A percentile compares a stretch with the other conserved stretches of the same genome.
These are phyloP conservation scores for Cercocebus atys DNA, from an alignment of 2,113 vertebrate genomes.

Conservation along the genomic window DNA sequence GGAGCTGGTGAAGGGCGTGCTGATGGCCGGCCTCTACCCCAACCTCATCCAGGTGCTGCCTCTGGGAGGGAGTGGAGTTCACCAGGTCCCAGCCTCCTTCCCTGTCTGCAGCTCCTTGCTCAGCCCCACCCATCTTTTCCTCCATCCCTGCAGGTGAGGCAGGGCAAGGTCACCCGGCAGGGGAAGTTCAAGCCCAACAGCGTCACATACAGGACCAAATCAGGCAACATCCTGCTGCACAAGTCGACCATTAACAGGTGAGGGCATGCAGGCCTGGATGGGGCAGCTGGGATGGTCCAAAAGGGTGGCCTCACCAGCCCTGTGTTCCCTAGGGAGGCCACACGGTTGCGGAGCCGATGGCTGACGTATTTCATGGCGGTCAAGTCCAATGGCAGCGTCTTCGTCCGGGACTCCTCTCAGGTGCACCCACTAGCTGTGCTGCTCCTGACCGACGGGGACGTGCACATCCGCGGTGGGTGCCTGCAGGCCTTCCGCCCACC, in stretches of 20 bases:
- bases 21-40: conserved; percentile 96
- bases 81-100: fast-evolving
- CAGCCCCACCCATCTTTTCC: neutral
- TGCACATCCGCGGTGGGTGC: conserved; percentile 89
- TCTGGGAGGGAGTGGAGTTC: neutral
- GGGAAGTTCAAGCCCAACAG: conserved; percentile 95
- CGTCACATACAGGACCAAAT: conserved; percentile 87
- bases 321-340: conserved; percentile 84
- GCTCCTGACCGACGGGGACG: conserved; percentile 92
- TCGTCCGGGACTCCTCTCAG: conserved; percentile 94
- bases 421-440: conserved; percentile 95
- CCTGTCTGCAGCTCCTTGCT: fast-evolving
- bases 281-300: fast-evolving
- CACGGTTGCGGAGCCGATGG: conserved; percentile 92
- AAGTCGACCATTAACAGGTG: conserved; percentile 95
- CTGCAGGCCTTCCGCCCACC: fast-evolving
- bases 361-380: conserved; percentile 95
- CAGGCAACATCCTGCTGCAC: conserved; percentile 93
- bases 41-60: conserved; percentile 95
- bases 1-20: conserved; percentile 94
- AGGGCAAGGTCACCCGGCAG: conserved; percentile 90
- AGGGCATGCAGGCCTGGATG: fast-evolving
- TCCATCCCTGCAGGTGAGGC: conserved; percentile 87
- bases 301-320: neutral
- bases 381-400: conserved; percentile 92